Conservation (phyloP, 2,888 invertebrate species). For the Dendrolimus houi region DNA sequence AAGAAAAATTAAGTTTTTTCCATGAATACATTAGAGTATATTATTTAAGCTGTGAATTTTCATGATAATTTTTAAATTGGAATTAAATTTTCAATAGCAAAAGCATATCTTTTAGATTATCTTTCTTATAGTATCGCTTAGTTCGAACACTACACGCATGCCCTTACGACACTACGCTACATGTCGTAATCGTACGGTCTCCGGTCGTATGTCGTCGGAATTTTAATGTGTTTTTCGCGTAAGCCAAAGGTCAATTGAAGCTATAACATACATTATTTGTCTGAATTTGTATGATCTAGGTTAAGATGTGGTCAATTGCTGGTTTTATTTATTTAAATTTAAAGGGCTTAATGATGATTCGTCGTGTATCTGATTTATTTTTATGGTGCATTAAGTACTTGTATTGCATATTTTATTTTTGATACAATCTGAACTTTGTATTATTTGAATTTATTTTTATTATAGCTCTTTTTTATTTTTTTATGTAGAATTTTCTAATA, state of each 20-base stretch:
- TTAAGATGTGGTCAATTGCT: constrained; percentile 2
- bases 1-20: too few relatives aligned
- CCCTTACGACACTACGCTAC: background rate
- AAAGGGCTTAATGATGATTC: background rate
- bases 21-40: too few relatives aligned
- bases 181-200: constrained; percentile 6
- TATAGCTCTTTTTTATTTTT: too few relatives aligned
- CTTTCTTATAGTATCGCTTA: background rate
- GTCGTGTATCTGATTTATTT: background rate
- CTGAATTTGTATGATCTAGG: constrained; percentile 6
- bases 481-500: too few relatives aligned
- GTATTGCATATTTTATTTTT: too few relatives aligned
- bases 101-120: background rate
- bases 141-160: background rate
- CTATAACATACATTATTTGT: constrained; percentile 10
- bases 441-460: too few relatives aligned
- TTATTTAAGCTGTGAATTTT: too few relatives aligned
- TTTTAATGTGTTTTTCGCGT: constrained; percentile 12
- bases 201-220: constrained; percentile 7
- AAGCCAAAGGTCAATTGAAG: constrained; percentile 12
- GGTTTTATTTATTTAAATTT: background rate
- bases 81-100: too few relatives aligned
- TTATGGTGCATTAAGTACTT: too few relatives aligned
- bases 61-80: too few relatives aligned
- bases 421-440: too few relatives aligned